These are phyloP conservation scores for Eilema sororculum DNA, from an alignment of 2,888 invertebrate genomes.

Conservation along the genomic window DNA sequence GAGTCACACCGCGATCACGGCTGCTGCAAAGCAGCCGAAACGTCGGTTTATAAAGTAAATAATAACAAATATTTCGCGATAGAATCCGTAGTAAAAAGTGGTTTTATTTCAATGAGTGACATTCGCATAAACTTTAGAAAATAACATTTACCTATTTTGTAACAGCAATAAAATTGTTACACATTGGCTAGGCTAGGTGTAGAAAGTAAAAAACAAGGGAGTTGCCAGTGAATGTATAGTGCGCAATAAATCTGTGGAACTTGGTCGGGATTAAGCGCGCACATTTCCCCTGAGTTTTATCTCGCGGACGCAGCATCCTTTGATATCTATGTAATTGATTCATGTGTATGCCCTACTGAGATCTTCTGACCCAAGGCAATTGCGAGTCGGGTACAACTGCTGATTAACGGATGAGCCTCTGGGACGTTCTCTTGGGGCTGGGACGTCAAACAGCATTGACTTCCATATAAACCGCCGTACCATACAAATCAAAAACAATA, in stretches of 20 bases:
- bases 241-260: slow-evolving; percentile 50
- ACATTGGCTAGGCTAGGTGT: not conserved
- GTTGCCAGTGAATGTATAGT: slow-evolving; percentile 44
- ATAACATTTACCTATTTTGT: too few species aligned
- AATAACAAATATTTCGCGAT: too few species aligned
- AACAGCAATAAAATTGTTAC: not conserved
- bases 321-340: slow-evolving; percentile 3
- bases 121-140: too few species aligned
- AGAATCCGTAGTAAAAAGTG: too few species aligned
- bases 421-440: too few species aligned
- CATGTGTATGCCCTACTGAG: not conserved
- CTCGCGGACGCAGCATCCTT: slow-evolving; percentile 10
- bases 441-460: too few species aligned
- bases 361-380: not conserved
- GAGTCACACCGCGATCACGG: too few species aligned
- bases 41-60: too few species aligned
- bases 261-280: slow-evolving; percentile 46
- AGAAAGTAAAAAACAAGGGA: slow-evolving; percentile 29
- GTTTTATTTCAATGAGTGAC: too few species aligned
- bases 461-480: too few species aligned
- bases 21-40: too few species aligned
- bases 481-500: too few species aligned
- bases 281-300: slow-evolving; percentile 39
- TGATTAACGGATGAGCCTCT: not conserved
- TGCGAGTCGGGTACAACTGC: not conserved